A percentile compares a stretch with the other conserved stretches of the same genome.
Evolutionary conservation across 37 sponge, comb jelly and placozoan genomes (phyloP).

Genomic region (Cliona cf. orientalis): DNA sequence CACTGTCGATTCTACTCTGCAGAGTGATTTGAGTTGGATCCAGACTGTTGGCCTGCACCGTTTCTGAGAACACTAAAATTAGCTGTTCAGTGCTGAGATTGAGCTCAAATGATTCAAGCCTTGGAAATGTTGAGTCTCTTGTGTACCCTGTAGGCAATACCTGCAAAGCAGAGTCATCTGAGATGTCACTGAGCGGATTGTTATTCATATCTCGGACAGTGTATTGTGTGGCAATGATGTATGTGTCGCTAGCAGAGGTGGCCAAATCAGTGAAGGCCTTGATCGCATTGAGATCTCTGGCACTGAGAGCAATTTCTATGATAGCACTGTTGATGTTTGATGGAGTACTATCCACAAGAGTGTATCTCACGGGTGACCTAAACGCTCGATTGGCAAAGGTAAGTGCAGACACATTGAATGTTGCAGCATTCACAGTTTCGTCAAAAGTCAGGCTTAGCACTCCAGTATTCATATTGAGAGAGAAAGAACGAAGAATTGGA

Average conservation of each 20-base stretch:
- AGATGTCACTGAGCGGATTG: constrained; percentile 36
- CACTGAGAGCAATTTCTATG: constrained; percentile 49
- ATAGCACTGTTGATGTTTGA: constrained; percentile 47
- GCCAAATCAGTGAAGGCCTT: constrained; percentile 68
- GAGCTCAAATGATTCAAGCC: constrained; percentile 43
- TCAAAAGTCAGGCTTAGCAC: constrained; percentile 64
- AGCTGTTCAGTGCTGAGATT: constrained; percentile 69
- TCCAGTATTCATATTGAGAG: constrained; percentile 75
- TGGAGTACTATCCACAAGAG: constrained; percentile 29
- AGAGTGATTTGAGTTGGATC: constrained; percentile 69
- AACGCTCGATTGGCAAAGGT: constrained; percentile 54
- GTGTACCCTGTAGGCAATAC: constrained; percentile 40
- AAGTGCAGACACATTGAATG: constrained; percentile 53
- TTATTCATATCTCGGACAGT: constrained; percentile 67
- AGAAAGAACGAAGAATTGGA: constrained; percentile 55
- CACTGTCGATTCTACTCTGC: constrained; percentile 44
- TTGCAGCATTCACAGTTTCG: constrained; percentile 71
- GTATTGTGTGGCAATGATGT: constrained; percentile 16
- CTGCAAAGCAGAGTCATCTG: constrained; percentile 42
- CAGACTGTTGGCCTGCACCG: constrained; percentile 52
- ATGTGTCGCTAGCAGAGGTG: constrained; percentile 58
- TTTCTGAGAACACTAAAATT: constrained; percentile 75
- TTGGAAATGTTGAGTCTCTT: constrained; percentile 55
- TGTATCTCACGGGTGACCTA: constrained; percentile 19
- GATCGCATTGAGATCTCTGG: constrained; percentile 70